Percentiles rank a stretch among this genome's conserved stretches.
These are phyloP conservation scores for Zygogramma bicolorata DNA, from an alignment of 2,888 invertebrate species.

Conservation along the genomic window DNA sequence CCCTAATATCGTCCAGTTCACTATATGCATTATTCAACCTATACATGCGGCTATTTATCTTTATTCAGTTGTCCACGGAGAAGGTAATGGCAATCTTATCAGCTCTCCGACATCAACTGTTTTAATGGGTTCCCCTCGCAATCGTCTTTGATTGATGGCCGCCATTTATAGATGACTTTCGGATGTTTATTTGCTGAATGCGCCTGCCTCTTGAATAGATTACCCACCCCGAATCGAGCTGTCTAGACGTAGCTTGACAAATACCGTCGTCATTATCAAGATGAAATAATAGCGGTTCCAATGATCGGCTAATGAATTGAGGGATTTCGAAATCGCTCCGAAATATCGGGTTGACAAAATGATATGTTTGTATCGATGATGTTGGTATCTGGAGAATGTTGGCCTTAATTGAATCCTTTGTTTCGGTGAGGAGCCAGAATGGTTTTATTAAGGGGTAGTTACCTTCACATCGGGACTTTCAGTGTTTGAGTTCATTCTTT, in stretches of 20 bases:
- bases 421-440: no score
- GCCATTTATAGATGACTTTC: conserved; percentile 12
- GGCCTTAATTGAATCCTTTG: no score
- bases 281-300: background rate
- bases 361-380: no score
- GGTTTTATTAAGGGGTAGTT: no score
- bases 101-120: background rate
- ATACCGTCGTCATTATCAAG: background rate
- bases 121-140: conserved; percentile 3
- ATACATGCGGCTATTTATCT: background rate
- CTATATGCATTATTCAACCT: background rate
- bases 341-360: background rate
- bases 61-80: conserved; percentile 1
- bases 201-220: background rate
- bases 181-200: conserved; percentile 2
- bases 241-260: background rate
- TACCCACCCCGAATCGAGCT: conserved; percentile 1
- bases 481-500: no score
- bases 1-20: background rate
- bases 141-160: conserved; percentile 3
- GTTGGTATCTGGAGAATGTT: no score
- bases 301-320: background rate
- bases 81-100: conserved; percentile 12
- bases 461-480: no score
- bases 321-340: background rate